Percentiles rank a stretch among this genome's conserved stretches.
Conservation (phyloP, 2,888 invertebrate species). For the Hyalella azteca region DNA sequence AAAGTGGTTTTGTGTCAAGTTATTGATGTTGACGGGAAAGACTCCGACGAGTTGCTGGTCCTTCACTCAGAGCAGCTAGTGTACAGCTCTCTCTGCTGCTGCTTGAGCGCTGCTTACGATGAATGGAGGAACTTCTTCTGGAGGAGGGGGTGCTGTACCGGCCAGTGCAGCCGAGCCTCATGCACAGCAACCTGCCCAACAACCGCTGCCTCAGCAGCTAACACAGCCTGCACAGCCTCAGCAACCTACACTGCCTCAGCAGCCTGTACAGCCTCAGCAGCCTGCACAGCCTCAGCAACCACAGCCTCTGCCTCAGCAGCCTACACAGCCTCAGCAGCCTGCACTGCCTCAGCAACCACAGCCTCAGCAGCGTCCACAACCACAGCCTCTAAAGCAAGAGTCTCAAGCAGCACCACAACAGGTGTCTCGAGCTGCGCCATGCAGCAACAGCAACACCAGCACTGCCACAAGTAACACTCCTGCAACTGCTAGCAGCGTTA, state of each 20-base stretch:
- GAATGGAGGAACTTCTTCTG: constrained; percentile 14
- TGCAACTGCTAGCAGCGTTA: not conserved
- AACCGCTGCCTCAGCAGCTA: no score
- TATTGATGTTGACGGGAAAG: no score
- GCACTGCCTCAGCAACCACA: not conserved
- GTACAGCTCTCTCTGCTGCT: constrained; percentile 4
- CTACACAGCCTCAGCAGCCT: not conserved
- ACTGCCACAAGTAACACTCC: not conserved
- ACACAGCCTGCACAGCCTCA: constrained; percentile 8
- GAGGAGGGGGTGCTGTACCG: not conserved
- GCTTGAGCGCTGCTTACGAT: not conserved
- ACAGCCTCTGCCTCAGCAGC: not conserved
- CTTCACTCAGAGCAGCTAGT: not conserved
- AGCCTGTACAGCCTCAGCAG: no score
- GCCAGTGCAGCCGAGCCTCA: no score
- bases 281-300: not conserved
- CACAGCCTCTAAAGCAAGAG: not conserved
- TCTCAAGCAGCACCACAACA: not conserved
- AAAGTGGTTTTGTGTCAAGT: no score
- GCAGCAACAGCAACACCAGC: not conserved
- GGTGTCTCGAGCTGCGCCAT: not conserved
- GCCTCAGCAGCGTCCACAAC: no score
- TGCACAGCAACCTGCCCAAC: no score
- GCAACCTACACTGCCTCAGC: no score
- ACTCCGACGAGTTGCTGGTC: no score